Percentiles rank a stretch among this genome's conserved stretches.
Conservation (phyloP, 2,113 vertebrate genomes). For the Brachyhypopomus occidentalis region DNA sequence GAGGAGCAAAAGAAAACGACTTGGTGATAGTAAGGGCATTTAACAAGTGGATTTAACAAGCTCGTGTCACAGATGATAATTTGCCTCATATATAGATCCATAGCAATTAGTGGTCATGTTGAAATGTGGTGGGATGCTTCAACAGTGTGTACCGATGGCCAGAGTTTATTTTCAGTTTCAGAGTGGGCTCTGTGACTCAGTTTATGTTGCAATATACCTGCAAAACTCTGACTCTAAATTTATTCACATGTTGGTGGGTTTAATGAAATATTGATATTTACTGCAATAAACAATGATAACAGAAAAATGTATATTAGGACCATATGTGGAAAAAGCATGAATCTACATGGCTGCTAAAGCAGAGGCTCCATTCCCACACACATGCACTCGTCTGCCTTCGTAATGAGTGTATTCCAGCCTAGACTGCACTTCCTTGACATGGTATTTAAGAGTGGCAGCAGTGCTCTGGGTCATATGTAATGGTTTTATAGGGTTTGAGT, state of each 20-base stretch:
- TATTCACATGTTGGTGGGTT: neutral
- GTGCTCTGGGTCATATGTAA: conserved; percentile 22
- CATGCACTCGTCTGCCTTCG: too few relatives aligned
- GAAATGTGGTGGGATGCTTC: neutral
- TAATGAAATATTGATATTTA: neutral
- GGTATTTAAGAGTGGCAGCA: neutral
- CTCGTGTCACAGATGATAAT: conserved; percentile 33
- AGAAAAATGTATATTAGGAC: too few relatives aligned
- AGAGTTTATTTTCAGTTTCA: neutral
- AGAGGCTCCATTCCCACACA: too few relatives aligned
- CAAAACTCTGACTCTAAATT: neutral
- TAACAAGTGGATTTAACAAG: conserved; percentile 21
- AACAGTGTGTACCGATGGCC: neutral
- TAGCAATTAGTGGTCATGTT: conserved; percentile 23
- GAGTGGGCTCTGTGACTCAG: neutral
- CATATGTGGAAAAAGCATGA: too few relatives aligned
- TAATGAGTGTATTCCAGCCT: too few relatives aligned
- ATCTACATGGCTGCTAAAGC: too few relatives aligned
- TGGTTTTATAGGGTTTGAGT: conserved; percentile 20
- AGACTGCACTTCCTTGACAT: neutral
- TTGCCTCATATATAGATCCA: conserved; percentile 33
- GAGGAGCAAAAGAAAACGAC: conserved; percentile 33
- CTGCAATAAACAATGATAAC: too few relatives aligned
- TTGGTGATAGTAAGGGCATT: conserved; percentile 31
- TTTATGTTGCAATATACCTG: neutral